These are phyloP conservation scores for Calonectris borealis DNA, from an alignment of 2,113 vertebrate species.

Conservation along the genomic window DNA sequence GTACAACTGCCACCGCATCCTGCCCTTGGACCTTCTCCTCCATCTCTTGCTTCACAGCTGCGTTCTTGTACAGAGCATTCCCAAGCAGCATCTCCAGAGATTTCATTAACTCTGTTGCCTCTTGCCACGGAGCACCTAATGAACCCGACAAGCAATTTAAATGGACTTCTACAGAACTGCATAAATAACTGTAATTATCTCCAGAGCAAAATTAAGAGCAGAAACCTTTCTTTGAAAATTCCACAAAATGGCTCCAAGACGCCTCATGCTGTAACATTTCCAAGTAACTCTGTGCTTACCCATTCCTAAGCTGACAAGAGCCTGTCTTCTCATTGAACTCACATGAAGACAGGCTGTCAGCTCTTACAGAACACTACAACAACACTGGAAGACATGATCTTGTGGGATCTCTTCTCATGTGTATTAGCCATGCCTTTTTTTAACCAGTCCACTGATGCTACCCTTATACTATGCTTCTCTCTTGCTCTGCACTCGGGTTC, in stretches of 20 bases:
- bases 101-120: slow-evolving; percentile 50
- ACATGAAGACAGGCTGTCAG: background rate
- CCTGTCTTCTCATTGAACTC: background rate
- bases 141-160: background rate
- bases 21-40: background rate
- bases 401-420: background rate
- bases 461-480: fast-evolving
- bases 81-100: slow-evolving; percentile 30
- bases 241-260: background rate
- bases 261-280: background rate
- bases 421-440: background rate
- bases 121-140: slow-evolving; percentile 8
- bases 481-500: background rate
- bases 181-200: background rate
- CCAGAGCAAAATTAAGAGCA: background rate
- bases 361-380: background rate
- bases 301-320: background rate
- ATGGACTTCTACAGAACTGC: background rate
- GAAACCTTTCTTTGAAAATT: background rate
- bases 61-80: background rate
- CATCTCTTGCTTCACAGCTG: background rate
- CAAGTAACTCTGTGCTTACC: background rate
- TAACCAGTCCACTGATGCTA: background rate
- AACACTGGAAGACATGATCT: fast-evolving
- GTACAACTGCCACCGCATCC: background rate